phyloP scores from a whole-genome alignment of 2,888 invertebrate species.

The Thereva nobilitata region DNA sequence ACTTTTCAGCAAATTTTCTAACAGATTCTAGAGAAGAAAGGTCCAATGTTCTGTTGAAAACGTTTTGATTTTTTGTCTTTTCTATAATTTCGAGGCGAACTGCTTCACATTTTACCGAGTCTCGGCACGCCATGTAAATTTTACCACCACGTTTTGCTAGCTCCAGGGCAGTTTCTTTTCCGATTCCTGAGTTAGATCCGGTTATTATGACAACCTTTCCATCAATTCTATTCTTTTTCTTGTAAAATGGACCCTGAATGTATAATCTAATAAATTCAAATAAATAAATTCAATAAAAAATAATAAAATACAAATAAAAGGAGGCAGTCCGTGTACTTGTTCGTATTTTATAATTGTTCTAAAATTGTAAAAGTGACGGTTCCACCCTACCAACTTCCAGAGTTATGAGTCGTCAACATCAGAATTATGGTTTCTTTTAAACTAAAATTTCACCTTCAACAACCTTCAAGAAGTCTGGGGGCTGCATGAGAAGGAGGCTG shows the following conservation, averaged over 20 bases:
- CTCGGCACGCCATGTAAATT: conserved; percentile 44
- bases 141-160: conserved; percentile 71
- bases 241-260: conserved; percentile 36
- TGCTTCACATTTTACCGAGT: conserved; percentile 24
- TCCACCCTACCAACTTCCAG: too few species aligned
- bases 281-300: too few species aligned
- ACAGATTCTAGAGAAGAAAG: conserved; percentile 58
- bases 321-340: too few species aligned
- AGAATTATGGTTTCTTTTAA: too few species aligned
- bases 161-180: conserved; percentile 68
- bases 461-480: too few species aligned
- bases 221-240: conserved; percentile 54
- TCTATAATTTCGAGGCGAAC: conserved; percentile 69
- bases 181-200: conserved; percentile 77
- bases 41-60: conserved; percentile 62
- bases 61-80: conserved; percentile 69
- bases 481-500: too few species aligned
- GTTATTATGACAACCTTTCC: conserved; percentile 71
- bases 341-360: too few species aligned
- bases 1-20: conserved; percentile 59
- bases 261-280: conserved; percentile 5
- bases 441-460: too few species aligned
- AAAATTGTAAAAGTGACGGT: too few species aligned
- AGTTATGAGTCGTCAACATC: too few species aligned
- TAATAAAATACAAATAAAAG: too few species aligned